Conservation (phyloP, 2,888 invertebrate genomes). For the Amiota minor region DNA sequence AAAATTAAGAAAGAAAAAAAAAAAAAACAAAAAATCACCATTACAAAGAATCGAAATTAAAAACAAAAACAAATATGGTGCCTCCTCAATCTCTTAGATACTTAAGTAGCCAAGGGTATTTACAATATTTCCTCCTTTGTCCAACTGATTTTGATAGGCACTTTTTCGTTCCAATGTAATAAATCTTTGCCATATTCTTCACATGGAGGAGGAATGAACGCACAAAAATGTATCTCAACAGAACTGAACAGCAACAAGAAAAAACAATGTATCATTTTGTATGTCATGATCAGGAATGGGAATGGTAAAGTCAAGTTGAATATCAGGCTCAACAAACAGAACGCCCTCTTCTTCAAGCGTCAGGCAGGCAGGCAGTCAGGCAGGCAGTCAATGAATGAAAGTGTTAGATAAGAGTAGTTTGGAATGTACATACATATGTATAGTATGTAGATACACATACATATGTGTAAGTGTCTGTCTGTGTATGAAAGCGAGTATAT, state of each 20-base stretch:
- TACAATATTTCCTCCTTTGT: slow-evolving; percentile 51
- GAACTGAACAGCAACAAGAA: neutral
- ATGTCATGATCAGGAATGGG: slow-evolving; percentile 44
- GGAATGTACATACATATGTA: no score
- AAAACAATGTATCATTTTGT: slow-evolving; percentile 58
- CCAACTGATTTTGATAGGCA: slow-evolving; percentile 14
- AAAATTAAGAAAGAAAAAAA: no score
- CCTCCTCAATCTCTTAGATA: no score
- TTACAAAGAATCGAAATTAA: no score
- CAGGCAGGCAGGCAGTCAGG: no score
- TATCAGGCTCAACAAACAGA: slow-evolving; percentile 9
- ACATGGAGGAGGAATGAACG: slow-evolving; percentile 55
- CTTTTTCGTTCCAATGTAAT: slow-evolving; percentile 37
- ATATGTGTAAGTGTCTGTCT: no score
- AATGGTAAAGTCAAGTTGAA: slow-evolving; percentile 3
- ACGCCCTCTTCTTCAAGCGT: slow-evolving; percentile 1
- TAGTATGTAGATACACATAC: no score
- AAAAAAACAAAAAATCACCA: no score
- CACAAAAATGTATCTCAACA: slow-evolving; percentile 52
- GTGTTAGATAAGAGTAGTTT: neutral
- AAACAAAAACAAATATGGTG: no score
- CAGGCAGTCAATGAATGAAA: slow-evolving; percentile 17
- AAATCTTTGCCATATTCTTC: slow-evolving; percentile 62
- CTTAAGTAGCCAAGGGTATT: no score
- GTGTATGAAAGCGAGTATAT: no score